A percentile compares a stretch with the other conserved stretches of the same genome.
These are phyloP conservation scores for Phalacrocorax carbo DNA, from an alignment of 2,113 vertebrate genomes.

Conservation along the genomic window DNA sequence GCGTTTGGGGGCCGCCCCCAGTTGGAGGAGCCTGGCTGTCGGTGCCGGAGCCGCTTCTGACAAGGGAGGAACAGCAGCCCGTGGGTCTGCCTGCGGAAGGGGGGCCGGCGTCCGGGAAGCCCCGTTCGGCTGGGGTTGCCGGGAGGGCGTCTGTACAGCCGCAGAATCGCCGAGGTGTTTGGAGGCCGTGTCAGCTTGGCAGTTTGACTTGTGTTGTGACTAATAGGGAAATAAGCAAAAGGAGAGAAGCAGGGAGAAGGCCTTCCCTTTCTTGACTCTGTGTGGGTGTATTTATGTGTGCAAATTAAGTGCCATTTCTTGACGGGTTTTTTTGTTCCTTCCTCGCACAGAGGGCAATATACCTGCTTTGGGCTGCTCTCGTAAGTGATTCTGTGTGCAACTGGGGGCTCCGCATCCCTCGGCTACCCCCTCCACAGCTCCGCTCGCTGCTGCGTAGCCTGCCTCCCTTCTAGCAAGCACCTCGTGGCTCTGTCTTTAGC, in stretches of 20 bases:
- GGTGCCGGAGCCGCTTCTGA: background rate
- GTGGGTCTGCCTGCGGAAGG: accelerated
- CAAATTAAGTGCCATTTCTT: background rate
- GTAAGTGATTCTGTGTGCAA: background rate
- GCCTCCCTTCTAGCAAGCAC: background rate
- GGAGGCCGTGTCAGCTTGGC: background rate
- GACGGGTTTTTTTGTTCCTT: background rate
- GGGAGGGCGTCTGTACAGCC: accelerated
- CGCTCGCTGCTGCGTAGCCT: accelerated
- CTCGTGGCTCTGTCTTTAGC: background rate
- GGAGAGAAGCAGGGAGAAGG: background rate
- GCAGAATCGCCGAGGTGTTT: background rate
- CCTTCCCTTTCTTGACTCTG: background rate
- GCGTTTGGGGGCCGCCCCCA: background rate
- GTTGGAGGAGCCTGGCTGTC: background rate
- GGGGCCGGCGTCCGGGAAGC: accelerated
- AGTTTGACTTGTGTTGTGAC: conserved; percentile 12
- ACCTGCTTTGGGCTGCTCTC: background rate
- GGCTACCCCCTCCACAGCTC: background rate
- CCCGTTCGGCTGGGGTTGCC: background rate
- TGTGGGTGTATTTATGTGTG: background rate
- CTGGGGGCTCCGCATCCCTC: background rate
- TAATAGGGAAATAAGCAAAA: background rate
- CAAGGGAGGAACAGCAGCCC: background rate
- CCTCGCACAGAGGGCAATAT: background rate